Conservation (phyloP, 2,113 vertebrate species). For the Artemisiospiza belli region DNA sequence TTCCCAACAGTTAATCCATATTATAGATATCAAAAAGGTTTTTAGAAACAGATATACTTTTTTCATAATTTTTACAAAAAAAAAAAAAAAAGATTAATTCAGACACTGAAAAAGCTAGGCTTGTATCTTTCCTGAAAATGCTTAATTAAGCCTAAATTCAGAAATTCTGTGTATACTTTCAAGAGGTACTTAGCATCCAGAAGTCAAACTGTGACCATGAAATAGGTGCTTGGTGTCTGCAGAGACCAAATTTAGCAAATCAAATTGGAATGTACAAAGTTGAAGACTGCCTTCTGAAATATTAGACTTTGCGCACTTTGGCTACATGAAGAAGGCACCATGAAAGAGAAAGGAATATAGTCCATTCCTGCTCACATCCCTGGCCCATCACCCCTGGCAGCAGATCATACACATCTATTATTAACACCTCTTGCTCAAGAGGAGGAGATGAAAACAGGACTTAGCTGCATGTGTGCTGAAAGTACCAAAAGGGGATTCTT, state of each 20-base stretch:
- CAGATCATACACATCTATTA: background rate
- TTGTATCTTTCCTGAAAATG: background rate
- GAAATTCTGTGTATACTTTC: background rate
- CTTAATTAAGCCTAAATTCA: background rate
- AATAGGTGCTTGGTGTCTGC: background rate
- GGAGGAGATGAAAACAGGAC: background rate
- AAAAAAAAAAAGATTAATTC: background rate
- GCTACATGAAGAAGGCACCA: background rate
- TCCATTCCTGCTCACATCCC: background rate
- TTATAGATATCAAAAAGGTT: background rate
- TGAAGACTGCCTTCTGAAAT: background rate
- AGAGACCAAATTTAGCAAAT: background rate
- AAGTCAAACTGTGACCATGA: background rate
- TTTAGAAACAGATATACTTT: background rate
- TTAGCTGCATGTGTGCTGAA: background rate
- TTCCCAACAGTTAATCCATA: background rate
- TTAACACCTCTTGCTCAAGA: background rate
- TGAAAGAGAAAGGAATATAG: background rate
- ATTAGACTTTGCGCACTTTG: background rate
- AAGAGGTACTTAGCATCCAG: background rate
- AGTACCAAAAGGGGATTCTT: background rate
- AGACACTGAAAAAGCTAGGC: background rate
- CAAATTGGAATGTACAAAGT: background rate
- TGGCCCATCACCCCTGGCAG: background rate
- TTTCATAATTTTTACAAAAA: background rate